A percentile compares a stretch with the other conserved stretches of the same genome.
Evolutionary conservation across 2,888 invertebrate species (phyloP).

Genomic region (Apamea crenata): DNA sequence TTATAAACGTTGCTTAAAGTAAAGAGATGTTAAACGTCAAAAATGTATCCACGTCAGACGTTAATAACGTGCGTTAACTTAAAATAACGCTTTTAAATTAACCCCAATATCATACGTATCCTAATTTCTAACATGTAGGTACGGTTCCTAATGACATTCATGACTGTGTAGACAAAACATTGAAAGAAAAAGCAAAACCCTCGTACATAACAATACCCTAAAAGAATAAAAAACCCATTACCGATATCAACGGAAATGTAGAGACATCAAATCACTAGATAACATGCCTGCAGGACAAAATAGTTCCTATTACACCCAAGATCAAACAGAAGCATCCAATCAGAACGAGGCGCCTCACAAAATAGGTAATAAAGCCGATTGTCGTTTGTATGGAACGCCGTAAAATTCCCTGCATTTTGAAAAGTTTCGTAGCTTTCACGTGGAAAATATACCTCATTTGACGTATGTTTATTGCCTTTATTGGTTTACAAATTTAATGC

Average conservation of each 20-base stretch:
- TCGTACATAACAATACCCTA: constrained; percentile 20
- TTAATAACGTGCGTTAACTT: not conserved
- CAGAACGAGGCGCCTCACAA: constrained; percentile 42
- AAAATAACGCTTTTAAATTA: not conserved
- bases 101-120: not conserved
- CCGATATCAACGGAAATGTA: constrained; percentile 46
- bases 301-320: constrained; percentile 55
- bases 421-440: constrained; percentile 35
- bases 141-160: not conserved
- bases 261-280: constrained; percentile 58
- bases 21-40: not conserved
- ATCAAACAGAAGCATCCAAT: constrained; percentile 57
- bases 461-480: constrained; percentile 45
- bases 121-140: not conserved
- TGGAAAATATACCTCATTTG: constrained; percentile 49
- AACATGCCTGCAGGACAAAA: constrained; percentile 57
- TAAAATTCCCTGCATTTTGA: constrained; percentile 46
- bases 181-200: constrained; percentile 1
- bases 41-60: not conserved
- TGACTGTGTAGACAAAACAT: not conserved
- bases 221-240: constrained; percentile 44
- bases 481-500: constrained; percentile 43
- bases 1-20: not conserved
- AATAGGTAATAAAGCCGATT: constrained; percentile 56
- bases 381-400: constrained; percentile 39